Base-by-base conservation (phyloP, 2,797 vertebrate species). In the Danio kyathit region DNA sequence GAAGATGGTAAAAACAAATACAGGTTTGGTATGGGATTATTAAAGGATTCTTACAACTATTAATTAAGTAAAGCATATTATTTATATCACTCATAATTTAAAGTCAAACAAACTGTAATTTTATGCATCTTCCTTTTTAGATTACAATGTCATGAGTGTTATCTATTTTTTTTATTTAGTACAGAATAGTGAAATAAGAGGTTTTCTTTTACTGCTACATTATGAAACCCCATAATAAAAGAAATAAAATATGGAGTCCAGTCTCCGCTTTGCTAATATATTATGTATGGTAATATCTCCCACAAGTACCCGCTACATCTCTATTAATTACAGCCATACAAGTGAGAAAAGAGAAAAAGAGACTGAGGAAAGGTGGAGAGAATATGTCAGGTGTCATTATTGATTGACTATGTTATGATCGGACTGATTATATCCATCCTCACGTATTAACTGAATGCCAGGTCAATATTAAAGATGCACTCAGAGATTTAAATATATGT, bases 251-350 rank as follows among this genome's bases (percentile, higher is more conserved):
- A 73, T 82, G 60, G 60, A 85, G 67, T 83, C 70, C 46, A 73
- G 65, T 67, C 74, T 82, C 52, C 52, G 65, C 65, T 76, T 76
- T 76, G 65, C 67, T 77, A 59, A 88, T 84, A 65, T 46, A 85
- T 85, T 80, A 85, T 86, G 79, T 80, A 82, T 86, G 81, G 74
- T 78, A 87, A 85, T 77, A 76, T 82, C 76, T 86, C 84, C 74
- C 79, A 78, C 69, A 83, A 88, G 85, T 76, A 79, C 66, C 52
- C 60, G 76, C 61, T 83, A 84, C 80, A 86, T 80, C 83, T 86
- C 83, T 85, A 86, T 86, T 86, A 88, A 88, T 86, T 86, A 83
- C 79, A 67, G 78, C 59, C 64, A 12, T 79, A 67, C 67, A 64
- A 84, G 71, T 46, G 4, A 67, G 46, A 63, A 66, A 60, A 60